Conservation (phyloP, 2,113 vertebrate genomes). For the Podiceps cristatus region DNA sequence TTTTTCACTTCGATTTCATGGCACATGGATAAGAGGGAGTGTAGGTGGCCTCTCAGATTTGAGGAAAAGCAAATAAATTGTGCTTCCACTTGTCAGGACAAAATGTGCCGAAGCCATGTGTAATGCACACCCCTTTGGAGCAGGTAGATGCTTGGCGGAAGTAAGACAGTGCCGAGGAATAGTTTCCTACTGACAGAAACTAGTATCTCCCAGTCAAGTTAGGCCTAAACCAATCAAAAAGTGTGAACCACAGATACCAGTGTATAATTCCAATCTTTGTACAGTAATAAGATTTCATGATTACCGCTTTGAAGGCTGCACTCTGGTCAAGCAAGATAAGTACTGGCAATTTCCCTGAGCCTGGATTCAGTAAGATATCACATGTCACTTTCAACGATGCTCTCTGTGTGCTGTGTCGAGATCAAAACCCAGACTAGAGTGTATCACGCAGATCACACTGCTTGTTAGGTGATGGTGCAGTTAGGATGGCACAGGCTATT, state of each 20-base stretch:
- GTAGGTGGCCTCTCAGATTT: neutral
- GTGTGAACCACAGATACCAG: constrained; percentile 34
- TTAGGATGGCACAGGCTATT: constrained; percentile 17
- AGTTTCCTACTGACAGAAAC: constrained; percentile 1
- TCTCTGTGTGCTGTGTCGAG: constrained; percentile 46
- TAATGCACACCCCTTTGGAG: neutral
- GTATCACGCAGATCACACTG: constrained; percentile 62
- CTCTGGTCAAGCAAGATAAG: constrained; percentile 73
- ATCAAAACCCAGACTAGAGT: constrained; percentile 66
- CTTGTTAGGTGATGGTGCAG: constrained; percentile 22
- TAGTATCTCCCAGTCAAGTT: constrained; percentile 8
- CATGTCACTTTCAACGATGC: constrained; percentile 53
- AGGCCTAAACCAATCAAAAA: constrained; percentile 59
- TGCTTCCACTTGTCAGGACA: neutral
- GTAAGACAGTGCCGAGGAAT: neutral
- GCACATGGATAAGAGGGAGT: neutral
- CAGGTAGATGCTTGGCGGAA: neutral
- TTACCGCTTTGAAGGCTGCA: constrained; percentile 64
- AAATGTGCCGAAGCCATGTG: neutral
- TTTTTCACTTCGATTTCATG: neutral
- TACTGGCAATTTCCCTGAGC: constrained; percentile 63
- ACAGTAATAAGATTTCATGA: constrained; percentile 70
- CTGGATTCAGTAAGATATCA: constrained; percentile 60
- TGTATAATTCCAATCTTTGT: constrained; percentile 72
- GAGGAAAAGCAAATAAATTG: neutral